Percentiles rank a stretch among this genome's conserved stretches.
These are phyloP conservation scores for Radopholus similis DNA, from an alignment of 1,140 invertebrate species.

Conservation along the genomic window DNA sequence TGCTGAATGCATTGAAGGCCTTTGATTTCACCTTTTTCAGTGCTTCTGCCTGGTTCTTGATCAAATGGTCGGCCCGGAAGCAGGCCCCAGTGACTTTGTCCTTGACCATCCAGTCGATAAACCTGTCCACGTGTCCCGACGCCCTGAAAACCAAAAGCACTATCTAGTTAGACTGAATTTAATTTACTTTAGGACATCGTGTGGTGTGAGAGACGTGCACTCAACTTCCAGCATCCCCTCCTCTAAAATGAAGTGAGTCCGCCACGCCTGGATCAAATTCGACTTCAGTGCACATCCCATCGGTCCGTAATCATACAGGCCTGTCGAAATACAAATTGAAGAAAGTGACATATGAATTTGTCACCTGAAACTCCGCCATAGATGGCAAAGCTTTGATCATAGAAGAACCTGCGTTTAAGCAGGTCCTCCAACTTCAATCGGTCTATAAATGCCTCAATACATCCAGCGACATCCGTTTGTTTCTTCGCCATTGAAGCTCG, in stretches of 20 bases:
- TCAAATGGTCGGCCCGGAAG: conserved; percentile 94
- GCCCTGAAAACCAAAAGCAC: conserved; percentile 70
- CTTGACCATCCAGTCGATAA: conserved; percentile 99
- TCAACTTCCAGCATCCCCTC: conserved; percentile 99
- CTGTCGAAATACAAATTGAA: conserved; percentile 50
- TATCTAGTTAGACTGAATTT: neutral
- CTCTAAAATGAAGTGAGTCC: conserved; percentile 90
- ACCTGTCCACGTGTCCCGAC: conserved; percentile 96
- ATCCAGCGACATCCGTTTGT: neutral
- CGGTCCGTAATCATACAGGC: conserved; percentile 95
- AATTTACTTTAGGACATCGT: conserved; percentile 80
- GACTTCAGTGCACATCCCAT: conserved; percentile 97
- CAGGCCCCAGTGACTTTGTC: conserved; percentile 91
- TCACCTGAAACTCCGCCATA: conserved; percentile 76
- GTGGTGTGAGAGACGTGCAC: conserved; percentile 92
- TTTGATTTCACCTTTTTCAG: conserved; percentile 64
- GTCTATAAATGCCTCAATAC: conserved; percentile 72
- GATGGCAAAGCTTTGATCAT: conserved; percentile 97
- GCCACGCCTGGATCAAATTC: conserved; percentile 85
- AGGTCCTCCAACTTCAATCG: conserved; percentile 91
- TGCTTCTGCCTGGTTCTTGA: conserved; percentile 76
- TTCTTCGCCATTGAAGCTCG: neutral
- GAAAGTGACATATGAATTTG: neutral
- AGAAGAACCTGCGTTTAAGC: conserved; percentile 92
- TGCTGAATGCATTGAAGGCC: neutral